These are phyloP conservation scores for Excalfactoria chinensis DNA, from an alignment of 2,113 vertebrate species.

Conservation along the genomic window DNA sequence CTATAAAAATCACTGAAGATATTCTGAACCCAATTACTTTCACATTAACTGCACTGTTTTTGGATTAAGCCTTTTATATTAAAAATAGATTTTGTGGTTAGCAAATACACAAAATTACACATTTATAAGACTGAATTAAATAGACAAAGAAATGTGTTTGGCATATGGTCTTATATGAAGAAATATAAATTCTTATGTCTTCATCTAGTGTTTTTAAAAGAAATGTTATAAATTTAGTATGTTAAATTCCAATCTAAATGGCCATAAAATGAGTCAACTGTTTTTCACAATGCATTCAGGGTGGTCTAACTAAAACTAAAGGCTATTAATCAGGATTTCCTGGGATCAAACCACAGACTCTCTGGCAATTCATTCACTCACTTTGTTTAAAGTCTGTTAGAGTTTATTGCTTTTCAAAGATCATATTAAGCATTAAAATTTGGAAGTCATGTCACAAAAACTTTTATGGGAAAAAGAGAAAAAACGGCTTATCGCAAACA, in stretches of 20 bases:
- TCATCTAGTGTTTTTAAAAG: conserved; percentile 8
- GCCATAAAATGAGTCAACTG: conserved; percentile 73
- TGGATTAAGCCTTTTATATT: neutral
- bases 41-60: neutral
- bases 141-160: conserved; percentile 24
- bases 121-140: neutral
- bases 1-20: neutral
- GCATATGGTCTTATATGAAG: conserved; percentile 23
- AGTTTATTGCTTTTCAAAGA: conserved; percentile 77
- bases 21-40: neutral
- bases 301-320: conserved; percentile 74
- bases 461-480: conserved; percentile 39
- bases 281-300: conserved; percentile 72
- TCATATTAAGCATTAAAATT: conserved; percentile 75
- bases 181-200: conserved; percentile 32
- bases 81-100: conserved; percentile 11
- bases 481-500: conserved; percentile 62
- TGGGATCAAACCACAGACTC: conserved; percentile 76
- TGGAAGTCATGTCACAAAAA: conserved; percentile 62
- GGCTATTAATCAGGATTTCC: conserved; percentile 82
- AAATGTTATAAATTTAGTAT: conserved; percentile 51
- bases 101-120: neutral
- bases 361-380: conserved; percentile 58
- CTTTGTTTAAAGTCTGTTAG: conserved; percentile 73
- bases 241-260: conserved; percentile 65